These are phyloP conservation scores for Protaetia brevitarsis DNA, from an alignment of 1,140 invertebrate species.

Conservation along the genomic window DNA sequence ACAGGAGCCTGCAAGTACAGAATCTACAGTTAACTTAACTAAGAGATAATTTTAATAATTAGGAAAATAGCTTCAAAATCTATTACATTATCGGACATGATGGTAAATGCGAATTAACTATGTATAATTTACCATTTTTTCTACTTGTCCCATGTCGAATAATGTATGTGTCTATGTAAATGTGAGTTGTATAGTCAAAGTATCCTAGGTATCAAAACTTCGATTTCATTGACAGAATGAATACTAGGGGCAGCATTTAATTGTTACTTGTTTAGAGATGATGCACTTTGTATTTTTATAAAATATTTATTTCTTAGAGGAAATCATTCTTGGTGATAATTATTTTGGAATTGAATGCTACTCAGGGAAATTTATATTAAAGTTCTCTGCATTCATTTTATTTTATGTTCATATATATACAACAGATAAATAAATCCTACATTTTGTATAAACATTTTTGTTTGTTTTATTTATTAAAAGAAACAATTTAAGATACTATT, in stretches of 20 bases:
- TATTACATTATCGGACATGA: conserved; percentile 7
- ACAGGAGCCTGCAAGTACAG: too few relatives aligned
- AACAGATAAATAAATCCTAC: background rate
- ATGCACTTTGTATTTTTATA: conserved; percentile 26
- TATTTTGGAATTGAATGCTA: conserved; percentile 27
- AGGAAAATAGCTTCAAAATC: background rate
- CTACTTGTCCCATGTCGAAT: background rate
- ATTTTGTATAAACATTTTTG: background rate
- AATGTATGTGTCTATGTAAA: conserved; percentile 5
- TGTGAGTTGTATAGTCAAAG: conserved; percentile 17
- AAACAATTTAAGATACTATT: too few relatives aligned
- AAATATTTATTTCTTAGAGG: conserved; percentile 23
- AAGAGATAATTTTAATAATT: conserved; percentile 23
- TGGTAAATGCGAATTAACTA: conserved; percentile 15
- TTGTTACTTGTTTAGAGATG: conserved; percentile 26
- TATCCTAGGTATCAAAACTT: background rate
- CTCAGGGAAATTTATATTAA: conserved; percentile 40
- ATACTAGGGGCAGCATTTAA: conserved; percentile 23
- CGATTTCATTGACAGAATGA: background rate
- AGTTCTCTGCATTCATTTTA: conserved; percentile 31
- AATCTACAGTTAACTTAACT: too few relatives aligned
- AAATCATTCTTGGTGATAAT: conserved; percentile 30
- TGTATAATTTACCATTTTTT: conserved; percentile 17
- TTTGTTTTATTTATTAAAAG: too few relatives aligned
- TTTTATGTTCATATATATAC: background rate